Evolutionary conservation across 2,113 vertebrate species (phyloP).

Genomic region (Leiothrix lutea): DNA sequence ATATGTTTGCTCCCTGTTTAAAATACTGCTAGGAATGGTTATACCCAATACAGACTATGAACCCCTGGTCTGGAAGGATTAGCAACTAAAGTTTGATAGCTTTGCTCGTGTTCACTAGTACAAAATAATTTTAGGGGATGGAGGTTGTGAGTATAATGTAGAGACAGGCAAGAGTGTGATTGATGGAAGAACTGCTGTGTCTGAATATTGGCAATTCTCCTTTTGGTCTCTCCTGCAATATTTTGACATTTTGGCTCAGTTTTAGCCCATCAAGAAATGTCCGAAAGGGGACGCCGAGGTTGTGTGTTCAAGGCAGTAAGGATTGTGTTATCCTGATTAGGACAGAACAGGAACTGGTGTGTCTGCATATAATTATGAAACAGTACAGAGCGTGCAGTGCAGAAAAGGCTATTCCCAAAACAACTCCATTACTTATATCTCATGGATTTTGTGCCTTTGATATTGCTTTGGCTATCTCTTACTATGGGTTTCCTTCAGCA

Average conservation of each 20-base stretch:
- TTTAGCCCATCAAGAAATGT: background rate
- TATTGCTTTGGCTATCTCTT: constrained; percentile 62
- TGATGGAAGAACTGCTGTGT: background rate
- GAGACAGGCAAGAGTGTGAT: background rate
- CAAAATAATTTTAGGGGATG: background rate
- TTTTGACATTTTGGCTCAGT: background rate
- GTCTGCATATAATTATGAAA: constrained; percentile 25
- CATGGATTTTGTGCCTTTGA: constrained; percentile 33
- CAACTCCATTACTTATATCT: background rate
- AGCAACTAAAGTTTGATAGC: background rate
- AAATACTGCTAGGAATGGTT: background rate
- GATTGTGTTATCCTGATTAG: background rate
- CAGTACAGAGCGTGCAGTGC: background rate
- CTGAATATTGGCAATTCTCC: background rate
- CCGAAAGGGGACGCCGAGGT: background rate
- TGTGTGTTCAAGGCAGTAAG: background rate
- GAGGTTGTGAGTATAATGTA: background rate
- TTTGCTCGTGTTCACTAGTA: background rate
- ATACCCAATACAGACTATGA: background rate
- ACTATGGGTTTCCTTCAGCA: constrained; percentile 28
- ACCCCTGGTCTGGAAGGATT: background rate
- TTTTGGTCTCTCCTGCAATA: background rate
- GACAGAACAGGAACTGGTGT: background rate
- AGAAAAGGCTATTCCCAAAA: constrained; percentile 42
- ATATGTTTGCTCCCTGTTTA: background rate